These are phyloP conservation scores for Drosophila albomicans DNA, from an alignment of 1,140 invertebrate genomes.

Conservation along the genomic window DNA sequence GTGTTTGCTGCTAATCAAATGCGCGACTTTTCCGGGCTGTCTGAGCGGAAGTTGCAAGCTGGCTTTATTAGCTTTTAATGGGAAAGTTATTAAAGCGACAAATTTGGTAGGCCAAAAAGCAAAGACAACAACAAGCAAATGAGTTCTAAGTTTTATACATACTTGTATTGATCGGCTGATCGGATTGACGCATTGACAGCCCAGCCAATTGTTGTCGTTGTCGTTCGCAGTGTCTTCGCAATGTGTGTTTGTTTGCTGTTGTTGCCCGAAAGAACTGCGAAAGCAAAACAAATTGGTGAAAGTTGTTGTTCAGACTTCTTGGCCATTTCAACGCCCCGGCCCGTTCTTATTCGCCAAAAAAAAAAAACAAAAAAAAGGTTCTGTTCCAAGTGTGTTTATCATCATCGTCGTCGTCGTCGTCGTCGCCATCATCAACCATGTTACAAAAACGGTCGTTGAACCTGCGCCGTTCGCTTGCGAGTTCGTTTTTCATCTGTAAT, in stretches of 20 bases:
- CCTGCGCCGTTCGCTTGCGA: slow-evolving; percentile 29
- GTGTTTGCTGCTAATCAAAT: slow-evolving; percentile 69
- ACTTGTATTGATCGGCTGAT: slow-evolving; percentile 34
- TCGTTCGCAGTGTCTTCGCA: not conserved
- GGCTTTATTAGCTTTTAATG: slow-evolving; percentile 81
- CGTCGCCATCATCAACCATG: slow-evolving; percentile 28
- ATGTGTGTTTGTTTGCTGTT: not conserved
- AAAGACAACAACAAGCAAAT: slow-evolving; percentile 1
- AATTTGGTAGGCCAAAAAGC: slow-evolving; percentile 21
- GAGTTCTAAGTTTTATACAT: slow-evolving; percentile 35
- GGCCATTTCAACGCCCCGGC: slow-evolving; percentile 67
- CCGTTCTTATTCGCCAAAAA: slow-evolving; percentile 77
- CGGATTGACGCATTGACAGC: slow-evolving; percentile 52
- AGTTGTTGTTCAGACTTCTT: slow-evolving; percentile 71
- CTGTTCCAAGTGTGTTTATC: slow-evolving; percentile 18
- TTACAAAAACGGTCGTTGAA: slow-evolving; percentile 82
- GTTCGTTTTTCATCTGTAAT: slow-evolving; percentile 80
- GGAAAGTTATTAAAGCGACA: slow-evolving; percentile 75
- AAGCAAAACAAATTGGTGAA: slow-evolving; percentile 85
- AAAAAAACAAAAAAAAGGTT: slow-evolving; percentile 15
- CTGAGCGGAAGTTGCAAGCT: slow-evolving; percentile 69
- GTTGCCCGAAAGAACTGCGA: slow-evolving; percentile 69
- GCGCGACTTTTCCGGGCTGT: slow-evolving; percentile 53
- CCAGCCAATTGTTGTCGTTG: slow-evolving; percentile 73
- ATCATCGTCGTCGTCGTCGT: not conserved